Percentiles rank a stretch among this genome's conserved stretches.
Conservation (phyloP, 2,888 invertebrate genomes). For the Iselma pallidipennis region DNA sequence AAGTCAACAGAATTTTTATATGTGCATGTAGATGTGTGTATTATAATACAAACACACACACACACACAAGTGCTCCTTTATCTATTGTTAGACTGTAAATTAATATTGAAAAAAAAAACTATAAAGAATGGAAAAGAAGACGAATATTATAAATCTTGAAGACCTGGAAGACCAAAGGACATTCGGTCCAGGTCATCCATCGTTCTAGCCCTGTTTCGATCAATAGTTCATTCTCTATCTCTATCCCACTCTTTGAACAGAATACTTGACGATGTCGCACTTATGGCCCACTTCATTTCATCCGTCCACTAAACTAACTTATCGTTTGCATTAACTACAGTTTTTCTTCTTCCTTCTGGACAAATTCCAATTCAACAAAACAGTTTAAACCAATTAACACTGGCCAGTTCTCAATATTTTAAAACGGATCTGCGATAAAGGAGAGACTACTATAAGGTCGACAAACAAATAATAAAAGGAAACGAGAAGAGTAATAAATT, state of each 20-base stretch:
- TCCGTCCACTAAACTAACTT: slow-evolving; percentile 20
- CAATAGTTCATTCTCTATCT: slow-evolving; percentile 13
- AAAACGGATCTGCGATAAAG: not conserved
- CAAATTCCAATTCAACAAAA: not conserved
- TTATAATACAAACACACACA: too few species aligned
- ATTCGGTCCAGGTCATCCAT: slow-evolving; percentile 23
- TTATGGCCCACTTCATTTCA: slow-evolving; percentile 37
- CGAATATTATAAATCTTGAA: not conserved
- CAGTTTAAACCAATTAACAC: not conserved
- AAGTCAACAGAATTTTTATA: too few species aligned
- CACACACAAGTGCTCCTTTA: too few species aligned
- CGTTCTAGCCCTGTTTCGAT: slow-evolving; percentile 21
- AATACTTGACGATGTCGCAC: slow-evolving; percentile 38
- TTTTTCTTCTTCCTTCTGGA: slow-evolving; percentile 1
- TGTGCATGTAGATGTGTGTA: too few species aligned
- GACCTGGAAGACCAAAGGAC: slow-evolving; percentile 13
- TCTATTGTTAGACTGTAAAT: too few species aligned
- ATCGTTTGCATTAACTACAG: slow-evolving; percentile 22
- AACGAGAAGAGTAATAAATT: not conserved
- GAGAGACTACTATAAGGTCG: not conserved
- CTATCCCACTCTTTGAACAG: slow-evolving; percentile 8
- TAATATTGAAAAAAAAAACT: not conserved
- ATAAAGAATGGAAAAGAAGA: not conserved
- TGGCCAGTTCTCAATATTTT: not conserved
- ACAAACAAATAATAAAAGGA: not conserved